These are phyloP conservation scores for Chelidonichthys spinosus DNA, from an alignment of 2,797 vertebrate genomes.

Conservation along the genomic window DNA sequence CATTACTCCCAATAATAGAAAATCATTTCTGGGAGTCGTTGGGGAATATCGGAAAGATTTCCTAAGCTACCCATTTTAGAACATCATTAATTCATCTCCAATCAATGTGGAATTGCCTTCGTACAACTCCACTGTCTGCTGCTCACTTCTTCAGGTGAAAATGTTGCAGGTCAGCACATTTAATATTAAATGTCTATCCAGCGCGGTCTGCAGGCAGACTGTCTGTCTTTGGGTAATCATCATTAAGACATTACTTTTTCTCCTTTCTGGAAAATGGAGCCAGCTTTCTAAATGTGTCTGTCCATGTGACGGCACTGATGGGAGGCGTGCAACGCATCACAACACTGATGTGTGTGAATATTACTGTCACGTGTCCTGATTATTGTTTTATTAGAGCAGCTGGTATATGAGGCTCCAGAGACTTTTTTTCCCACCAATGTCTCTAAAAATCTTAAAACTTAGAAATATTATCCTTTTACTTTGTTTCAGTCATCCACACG, in stretches of 20 bases:
- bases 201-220: constrained; percentile 31
- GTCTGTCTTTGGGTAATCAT: constrained; percentile 54
- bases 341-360: too few relatives aligned
- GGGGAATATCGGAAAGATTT: constrained; percentile 7
- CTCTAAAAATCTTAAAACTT: too few relatives aligned
- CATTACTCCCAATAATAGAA: neutral
- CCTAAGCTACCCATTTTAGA: constrained; percentile 9
- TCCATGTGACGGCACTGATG: constrained; percentile 14
- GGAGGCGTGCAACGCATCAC: constrained; percentile 8
- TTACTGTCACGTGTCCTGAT: too few relatives aligned
- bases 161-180: constrained; percentile 35
- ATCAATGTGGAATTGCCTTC: constrained; percentile 29
- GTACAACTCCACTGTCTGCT: constrained; percentile 20
- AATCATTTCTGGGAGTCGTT: neutral
- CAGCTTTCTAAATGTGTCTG: constrained; percentile 32
- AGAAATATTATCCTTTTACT: too few relatives aligned
- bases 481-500: too few relatives aligned
- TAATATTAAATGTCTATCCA: constrained; percentile 43
- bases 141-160: constrained; percentile 4
- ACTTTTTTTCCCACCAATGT: too few relatives aligned
- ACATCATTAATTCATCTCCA: constrained; percentile 4
- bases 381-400: neutral
- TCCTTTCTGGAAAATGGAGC: constrained; percentile 53
- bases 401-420: neutral
- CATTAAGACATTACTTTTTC: constrained; percentile 45